A percentile compares a stretch with the other conserved stretches of the same genome.
Evolutionary conservation across 1,140 invertebrate species (phyloP).

Genomic region (Olivierus martensii): DNA sequence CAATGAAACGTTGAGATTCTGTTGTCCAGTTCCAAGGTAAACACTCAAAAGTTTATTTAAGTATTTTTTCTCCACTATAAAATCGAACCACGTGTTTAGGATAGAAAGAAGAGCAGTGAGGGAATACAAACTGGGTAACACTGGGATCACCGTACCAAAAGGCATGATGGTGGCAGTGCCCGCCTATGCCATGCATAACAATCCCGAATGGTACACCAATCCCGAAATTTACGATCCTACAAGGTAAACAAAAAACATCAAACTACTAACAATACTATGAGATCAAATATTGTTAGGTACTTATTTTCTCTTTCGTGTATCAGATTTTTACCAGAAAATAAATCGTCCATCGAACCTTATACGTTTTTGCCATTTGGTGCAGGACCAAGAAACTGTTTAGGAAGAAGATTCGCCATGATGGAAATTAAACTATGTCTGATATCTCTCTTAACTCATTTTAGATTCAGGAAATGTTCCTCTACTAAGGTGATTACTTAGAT

Average conservation of each 20-base stretch:
- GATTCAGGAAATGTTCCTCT: constrained; percentile 18
- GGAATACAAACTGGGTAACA: background rate
- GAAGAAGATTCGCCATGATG: constrained; percentile 30
- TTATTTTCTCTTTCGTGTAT: background rate
- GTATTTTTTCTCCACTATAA: background rate
- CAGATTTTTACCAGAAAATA: background rate
- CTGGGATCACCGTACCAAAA: constrained; percentile 26
- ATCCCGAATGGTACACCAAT: too few relatives aligned
- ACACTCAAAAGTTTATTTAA: too few relatives aligned
- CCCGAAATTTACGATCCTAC: too few relatives aligned
- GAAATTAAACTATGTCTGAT: constrained; percentile 30
- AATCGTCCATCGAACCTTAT: constrained; percentile 17
- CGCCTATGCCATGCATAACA: constrained; percentile 41
- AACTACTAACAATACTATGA: too few relatives aligned
- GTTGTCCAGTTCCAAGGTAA: constrained; percentile 3
- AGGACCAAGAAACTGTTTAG: constrained; percentile 35
- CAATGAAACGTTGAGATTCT: constrained; percentile 4
- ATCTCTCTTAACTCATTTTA: constrained; percentile 22
- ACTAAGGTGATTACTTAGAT: constrained; percentile 16
- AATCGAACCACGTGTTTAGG: too few relatives aligned
- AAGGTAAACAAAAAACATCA: constrained; percentile 17
- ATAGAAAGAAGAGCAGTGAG: background rate
- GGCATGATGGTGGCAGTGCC: constrained; percentile 44
- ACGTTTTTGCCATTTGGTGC: constrained; percentile 32
- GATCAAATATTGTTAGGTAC: too few relatives aligned